Evolutionary conservation across 2,888 invertebrate species (phyloP).

Genomic region (Drosophila macrospina): DNA sequence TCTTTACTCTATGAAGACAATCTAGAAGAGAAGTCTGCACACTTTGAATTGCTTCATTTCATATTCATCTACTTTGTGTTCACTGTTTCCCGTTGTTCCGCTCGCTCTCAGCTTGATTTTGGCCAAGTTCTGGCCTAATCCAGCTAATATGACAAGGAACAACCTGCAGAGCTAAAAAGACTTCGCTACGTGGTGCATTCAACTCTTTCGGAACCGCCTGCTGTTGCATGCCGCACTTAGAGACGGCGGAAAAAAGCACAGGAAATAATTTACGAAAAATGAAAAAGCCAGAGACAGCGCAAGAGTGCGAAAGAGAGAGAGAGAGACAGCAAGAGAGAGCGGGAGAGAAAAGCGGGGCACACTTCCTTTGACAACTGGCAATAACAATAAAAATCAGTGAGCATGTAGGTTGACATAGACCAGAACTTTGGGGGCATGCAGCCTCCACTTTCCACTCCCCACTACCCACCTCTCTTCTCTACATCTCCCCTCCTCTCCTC

Average conservation of each 20-base stretch:
- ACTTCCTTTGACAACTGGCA: slow-evolving; percentile 81
- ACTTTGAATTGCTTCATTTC: too few relatives aligned
- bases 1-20: not conserved
- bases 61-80: not conserved
- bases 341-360: slow-evolving; percentile 27
- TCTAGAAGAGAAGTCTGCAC: not conserved
- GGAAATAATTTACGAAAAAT: slow-evolving; percentile 73
- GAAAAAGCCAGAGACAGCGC: slow-evolving; percentile 1
- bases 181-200: slow-evolving; percentile 43
- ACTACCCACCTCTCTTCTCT: too few relatives aligned
- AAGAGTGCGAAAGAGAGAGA: not conserved
- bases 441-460: slow-evolving; percentile 6
- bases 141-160: slow-evolving; percentile 9
- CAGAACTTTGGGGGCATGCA: slow-evolving; percentile 32
- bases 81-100: not conserved
- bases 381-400: slow-evolving; percentile 79
- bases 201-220: slow-evolving; percentile 40
- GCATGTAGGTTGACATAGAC: slow-evolving; percentile 69
- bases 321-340: not conserved
- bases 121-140: not conserved
- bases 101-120: not conserved
- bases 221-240: slow-evolving; percentile 23
- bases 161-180: slow-evolving; percentile 7
- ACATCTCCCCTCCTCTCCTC: too few relatives aligned
- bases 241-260: slow-evolving; percentile 38